phyloP scores from a whole-genome alignment of 1,140 invertebrate genomes.

The Sarcophaga bullata region DNA sequence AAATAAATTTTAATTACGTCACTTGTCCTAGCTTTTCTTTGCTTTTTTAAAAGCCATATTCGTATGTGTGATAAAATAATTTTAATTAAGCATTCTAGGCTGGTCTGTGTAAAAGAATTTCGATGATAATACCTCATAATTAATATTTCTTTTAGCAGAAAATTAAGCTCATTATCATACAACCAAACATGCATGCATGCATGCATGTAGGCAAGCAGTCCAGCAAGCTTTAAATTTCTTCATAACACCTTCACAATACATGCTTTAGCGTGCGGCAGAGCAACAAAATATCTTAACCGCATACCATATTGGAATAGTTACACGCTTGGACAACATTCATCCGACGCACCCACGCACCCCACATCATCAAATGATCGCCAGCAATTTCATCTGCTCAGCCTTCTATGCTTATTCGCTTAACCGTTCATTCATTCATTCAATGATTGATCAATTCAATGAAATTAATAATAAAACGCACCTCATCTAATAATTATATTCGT shows the following conservation, averaged over 20 bases:
- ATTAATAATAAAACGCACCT: conserved; percentile 18
- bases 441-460: too few relatives aligned
- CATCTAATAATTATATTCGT: neutral
- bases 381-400: neutral
- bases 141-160: neutral
- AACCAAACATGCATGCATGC: neutral
- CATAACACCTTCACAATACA: conserved; percentile 12
- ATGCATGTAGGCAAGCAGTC: neutral
- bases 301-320: conserved; percentile 3
- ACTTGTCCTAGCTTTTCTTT: too few relatives aligned
- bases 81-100: neutral
- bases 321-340: neutral
- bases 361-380: neutral
- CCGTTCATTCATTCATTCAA: neutral
- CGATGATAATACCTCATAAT: neutral
- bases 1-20: too few relatives aligned
- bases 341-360: neutral
- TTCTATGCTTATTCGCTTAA: neutral
- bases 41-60: too few relatives aligned
- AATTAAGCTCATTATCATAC: conserved; percentile 12
- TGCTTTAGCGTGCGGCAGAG: neutral
- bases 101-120: neutral
- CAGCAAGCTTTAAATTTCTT: conserved; percentile 29
- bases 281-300: neutral
- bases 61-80: neutral